Evolutionary conservation across 2,888 invertebrate genomes (phyloP), one percentile per base, ranked within the genome.

Genomic region (Hipparchia semele): DNA sequence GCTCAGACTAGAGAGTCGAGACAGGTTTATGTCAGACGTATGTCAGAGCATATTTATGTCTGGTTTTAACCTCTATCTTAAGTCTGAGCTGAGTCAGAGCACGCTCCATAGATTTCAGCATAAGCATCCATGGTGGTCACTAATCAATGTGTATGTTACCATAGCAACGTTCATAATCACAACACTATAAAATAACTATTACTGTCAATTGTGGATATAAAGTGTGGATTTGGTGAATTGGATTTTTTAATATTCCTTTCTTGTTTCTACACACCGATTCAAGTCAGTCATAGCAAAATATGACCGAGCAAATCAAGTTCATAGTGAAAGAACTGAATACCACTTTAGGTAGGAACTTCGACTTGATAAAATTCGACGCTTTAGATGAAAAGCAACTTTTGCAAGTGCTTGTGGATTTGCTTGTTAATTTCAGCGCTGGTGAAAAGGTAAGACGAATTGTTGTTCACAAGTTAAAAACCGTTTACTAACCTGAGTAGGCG

Each of bases 351-450:
- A 96, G 96, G 80, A 96, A 95, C 82, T 97, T 96, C 82, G 98
- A 97, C 83, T 90, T 98, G 75, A 97, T 98, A 82, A 97, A 97
- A 79, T 98, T 98, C 87, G 98, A 98, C 90, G 95, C 97, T 6
- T 89, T 98, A 74, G 95, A 95, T 75, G 95, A 96, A 64, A 96
- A 96, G 76, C 96, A 97, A 82, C 91, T 98, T 73, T 87, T 98
- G 33, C 98, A 97, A 92, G 93, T 97, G 76, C 90, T 98, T 39
- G 96, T 96, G 79, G 97, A 98, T 92, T 95, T 97, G n/a, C 91
- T 98, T 62, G 95, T 95, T n/a, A 94, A 95, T 81, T 95, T 97
- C 80, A 96, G 96, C 83, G 95, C 96, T 68, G 95, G 95, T 80
- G 95, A 96, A 79, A 96, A 95, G 88, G 94, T 94, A 88, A 82